Conservation (phyloP, 2,797 vertebrate species). For the Sebastes melanostomus region DNA sequence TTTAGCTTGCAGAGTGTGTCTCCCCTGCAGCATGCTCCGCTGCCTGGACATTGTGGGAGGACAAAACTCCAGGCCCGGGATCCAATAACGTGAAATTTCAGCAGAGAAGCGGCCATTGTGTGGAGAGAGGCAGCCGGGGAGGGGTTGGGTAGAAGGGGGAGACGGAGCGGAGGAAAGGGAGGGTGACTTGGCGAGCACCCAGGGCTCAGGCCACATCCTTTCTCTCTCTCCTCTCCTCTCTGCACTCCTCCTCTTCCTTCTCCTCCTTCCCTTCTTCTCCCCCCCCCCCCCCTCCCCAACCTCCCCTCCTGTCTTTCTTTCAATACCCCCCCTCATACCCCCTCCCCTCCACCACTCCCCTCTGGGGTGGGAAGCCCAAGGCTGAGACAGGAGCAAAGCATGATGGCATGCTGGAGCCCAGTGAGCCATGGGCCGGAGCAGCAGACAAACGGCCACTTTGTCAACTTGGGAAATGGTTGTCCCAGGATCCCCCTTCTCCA, state of each 20-base stretch:
- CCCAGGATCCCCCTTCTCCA: conserved; percentile 81
- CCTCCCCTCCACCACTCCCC: conserved; percentile 49
- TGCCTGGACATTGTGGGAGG: conserved; percentile 87
- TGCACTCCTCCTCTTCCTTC: conserved; percentile 52
- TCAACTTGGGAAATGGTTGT: conserved; percentile 84
- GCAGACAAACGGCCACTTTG: conserved; percentile 83
- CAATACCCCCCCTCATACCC: conserved; percentile 14
- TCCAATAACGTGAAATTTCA: conserved; percentile 89
- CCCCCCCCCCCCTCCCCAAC: not conserved
- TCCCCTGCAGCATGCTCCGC: conserved; percentile 86
- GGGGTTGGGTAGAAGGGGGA: conserved; percentile 71
- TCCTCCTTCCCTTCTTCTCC: conserved; percentile 37
- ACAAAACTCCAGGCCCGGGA: conserved; percentile 85
- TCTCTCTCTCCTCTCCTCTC: conserved; percentile 61
- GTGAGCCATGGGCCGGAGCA: conserved; percentile 70
- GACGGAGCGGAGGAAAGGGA: conserved; percentile 73
- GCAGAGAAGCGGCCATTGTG: conserved; percentile 87
- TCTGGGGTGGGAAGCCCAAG: conserved; percentile 74
- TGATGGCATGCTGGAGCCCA: conserved; percentile 78
- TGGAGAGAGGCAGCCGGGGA: conserved; percentile 75
- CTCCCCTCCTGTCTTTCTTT: conserved; percentile 52
- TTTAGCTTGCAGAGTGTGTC: conserved; percentile 88
- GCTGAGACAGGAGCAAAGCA: conserved; percentile 76
- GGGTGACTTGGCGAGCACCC: conserved; percentile 82
- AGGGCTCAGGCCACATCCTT: conserved; percentile 84